Evolutionary conservation across 2,113 vertebrate genomes (phyloP).

Genomic region (Monopterus albus): DNA sequence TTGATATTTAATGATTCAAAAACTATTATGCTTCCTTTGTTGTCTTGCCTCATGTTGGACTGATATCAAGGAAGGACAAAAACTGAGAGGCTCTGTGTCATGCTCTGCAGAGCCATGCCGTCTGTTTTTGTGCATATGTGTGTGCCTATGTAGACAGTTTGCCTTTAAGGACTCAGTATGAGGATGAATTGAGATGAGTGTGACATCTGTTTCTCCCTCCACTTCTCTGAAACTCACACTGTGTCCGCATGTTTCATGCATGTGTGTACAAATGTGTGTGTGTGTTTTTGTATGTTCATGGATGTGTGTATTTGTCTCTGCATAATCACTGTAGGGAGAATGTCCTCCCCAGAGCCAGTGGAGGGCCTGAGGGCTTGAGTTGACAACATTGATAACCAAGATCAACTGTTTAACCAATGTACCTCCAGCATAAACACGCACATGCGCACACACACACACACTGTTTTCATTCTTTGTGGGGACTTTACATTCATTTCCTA

Average conservation of each 20-base stretch:
- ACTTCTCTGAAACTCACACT: conserved; percentile 40
- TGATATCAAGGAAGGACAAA: conserved; percentile 43
- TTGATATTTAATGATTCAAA: no score
- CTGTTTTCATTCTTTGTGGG: no score
- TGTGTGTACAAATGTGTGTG: conserved; percentile 6
- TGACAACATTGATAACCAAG: no score
- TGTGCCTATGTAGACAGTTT: conserved; percentile 20
- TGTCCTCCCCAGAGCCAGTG: no score
- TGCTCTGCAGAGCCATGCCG: conserved; percentile 28
- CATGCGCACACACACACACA: no score
- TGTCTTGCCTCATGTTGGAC: conserved; percentile 35
- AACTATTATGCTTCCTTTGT: conserved; percentile 6
- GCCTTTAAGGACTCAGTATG: conserved; percentile 39
- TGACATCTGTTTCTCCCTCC: conserved; percentile 65
- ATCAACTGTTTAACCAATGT: no score
- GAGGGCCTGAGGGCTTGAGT: no score
- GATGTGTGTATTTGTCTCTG: conserved; percentile 3
- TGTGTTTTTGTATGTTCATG: conserved; percentile 7
- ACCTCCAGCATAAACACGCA: no score
- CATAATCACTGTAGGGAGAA: no score
- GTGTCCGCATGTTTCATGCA: conserved; percentile 19
- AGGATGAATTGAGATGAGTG: conserved; percentile 30
- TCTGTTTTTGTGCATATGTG: conserved; percentile 17
- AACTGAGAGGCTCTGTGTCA: conserved; percentile 20
- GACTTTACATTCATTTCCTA: no score